Evolutionary conservation across 2,888 invertebrate species (phyloP).

Genomic region (Calameuta idolon): DNA sequence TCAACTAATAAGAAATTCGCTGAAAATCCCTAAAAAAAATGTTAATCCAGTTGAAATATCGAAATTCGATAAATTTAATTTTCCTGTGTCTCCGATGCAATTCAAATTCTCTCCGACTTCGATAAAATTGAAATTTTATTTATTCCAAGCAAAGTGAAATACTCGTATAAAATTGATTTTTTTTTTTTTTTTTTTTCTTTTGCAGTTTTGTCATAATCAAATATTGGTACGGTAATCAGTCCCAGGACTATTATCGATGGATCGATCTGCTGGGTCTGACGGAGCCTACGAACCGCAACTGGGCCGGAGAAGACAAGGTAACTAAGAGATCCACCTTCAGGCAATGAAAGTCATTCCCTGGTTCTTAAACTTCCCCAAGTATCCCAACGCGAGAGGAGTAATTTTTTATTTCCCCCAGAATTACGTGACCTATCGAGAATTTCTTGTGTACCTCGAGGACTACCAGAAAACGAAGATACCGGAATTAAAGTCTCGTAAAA

Average conservation of each 20-base stretch:
- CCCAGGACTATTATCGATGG: conserved; percentile 80
- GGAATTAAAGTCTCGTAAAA: conserved; percentile 62
- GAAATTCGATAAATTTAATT: neutral
- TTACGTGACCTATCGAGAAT: conserved; percentile 78
- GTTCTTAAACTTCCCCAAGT: neutral
- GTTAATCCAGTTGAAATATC: neutral
- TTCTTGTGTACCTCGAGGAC: conserved; percentile 75
- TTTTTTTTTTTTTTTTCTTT: neutral
- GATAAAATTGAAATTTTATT: neutral
- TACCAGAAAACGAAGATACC: conserved; percentile 70
- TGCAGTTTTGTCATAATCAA: conserved; percentile 81
- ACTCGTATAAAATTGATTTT: neutral
- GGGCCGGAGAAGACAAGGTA: conserved; percentile 73
- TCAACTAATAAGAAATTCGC: neutral
- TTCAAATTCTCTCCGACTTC: neutral
- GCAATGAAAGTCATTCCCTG: neutral
- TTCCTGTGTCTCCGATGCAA: neutral
- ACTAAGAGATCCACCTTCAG: neutral
- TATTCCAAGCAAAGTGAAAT: neutral
- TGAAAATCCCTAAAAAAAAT: neutral
- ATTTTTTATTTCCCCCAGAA: conserved; percentile 65
- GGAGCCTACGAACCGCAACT: conserved; percentile 80
- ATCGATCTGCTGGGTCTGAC: conserved; percentile 76
- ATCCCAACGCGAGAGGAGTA: neutral
- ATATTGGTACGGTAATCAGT: conserved; percentile 80